These are phyloP conservation scores for Papilio protenor DNA, from an alignment of 2,888 invertebrate species.

Conservation along the genomic window DNA sequence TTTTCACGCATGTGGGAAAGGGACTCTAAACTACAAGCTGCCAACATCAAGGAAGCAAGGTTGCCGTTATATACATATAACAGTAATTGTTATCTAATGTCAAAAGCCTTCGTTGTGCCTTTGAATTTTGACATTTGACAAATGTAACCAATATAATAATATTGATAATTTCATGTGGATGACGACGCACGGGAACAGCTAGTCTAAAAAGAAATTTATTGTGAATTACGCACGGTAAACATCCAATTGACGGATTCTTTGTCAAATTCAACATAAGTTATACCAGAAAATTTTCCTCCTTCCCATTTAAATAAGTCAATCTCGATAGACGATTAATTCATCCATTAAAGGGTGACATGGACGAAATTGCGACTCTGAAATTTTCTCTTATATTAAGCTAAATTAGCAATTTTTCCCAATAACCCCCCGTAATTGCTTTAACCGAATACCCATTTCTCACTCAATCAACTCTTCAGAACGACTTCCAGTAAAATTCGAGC, in stretches of 20 bases:
- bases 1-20: too few relatives aligned
- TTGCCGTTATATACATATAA: too few relatives aligned
- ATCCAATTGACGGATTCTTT: neutral
- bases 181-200: too few relatives aligned
- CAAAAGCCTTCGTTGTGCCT: too few relatives aligned
- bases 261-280: slow-evolving; percentile 23
- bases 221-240: too few relatives aligned
- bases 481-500: slow-evolving; percentile 58
- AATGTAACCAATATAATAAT: too few relatives aligned
- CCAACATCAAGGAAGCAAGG: too few relatives aligned
- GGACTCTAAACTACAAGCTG: too few relatives aligned
- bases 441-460: slow-evolving; percentile 65
- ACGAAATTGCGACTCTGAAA: slow-evolving; percentile 53
- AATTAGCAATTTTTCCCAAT: slow-evolving; percentile 75
- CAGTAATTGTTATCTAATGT: too few relatives aligned
- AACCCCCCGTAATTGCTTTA: slow-evolving; percentile 62
- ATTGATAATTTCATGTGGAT: too few relatives aligned
- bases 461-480: slow-evolving; percentile 68
- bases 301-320: slow-evolving; percentile 34
- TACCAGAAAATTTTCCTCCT: slow-evolving; percentile 16
- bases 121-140: too few relatives aligned
- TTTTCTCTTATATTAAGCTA: slow-evolving; percentile 53
- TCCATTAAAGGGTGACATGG: slow-evolving; percentile 54
- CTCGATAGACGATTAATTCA: slow-evolving; percentile 62
- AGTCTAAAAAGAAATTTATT: too few relatives aligned